Evolutionary conservation across 2,888 invertebrate species (phyloP), one percentile per base, ranked within the genome.

Genomic region (Isoperla grammatica): DNA sequence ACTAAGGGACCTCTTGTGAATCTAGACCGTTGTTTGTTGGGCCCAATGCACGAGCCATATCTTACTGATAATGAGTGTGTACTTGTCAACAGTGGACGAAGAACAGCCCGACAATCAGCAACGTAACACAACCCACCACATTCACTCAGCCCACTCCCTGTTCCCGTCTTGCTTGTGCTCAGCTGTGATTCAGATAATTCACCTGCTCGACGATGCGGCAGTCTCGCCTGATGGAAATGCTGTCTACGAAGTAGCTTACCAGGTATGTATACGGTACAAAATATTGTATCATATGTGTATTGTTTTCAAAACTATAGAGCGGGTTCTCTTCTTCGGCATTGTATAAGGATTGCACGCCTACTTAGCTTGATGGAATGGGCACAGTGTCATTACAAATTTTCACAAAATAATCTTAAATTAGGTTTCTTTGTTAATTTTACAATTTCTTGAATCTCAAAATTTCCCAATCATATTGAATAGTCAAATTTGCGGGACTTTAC

Each of bases 91-190:
- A 78, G 69, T 83, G 81, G 76, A 84, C 77, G 82, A 75, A 72
- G 81, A 77, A 67, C 75, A 60, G 37, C 67, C 69, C 83, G 81
- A 9, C 89, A 89, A 72, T 82, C 85, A 12, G 70, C 70, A 55
- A 81, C 86, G 1, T 80, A 90, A 43, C 85, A 84, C 58, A 35
- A 66, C 87, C 0, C 90, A 92, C 68, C 92, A 92, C 71, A 81
- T 93, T 3, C 93, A 95, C 72, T 88, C 94, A 1, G 95, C 96
- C 0, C 91, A 96, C 68, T 92, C 95, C 0, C 79, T 99, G 39
- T 99, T 99, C 74, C 99, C 99, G 0, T 98, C 99, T 0, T 93
- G 91, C 46, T 78, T 99, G 20, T 97, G 99, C 73, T 91, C 95
- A 0, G 94, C 97, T 0, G 95, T 96, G 0, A 88, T 98, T 57